A percentile compares a stretch with the other conserved stretches of the same genome.
These are phyloP conservation scores for Thyatira batis DNA, from an alignment of 2,888 invertebrate genomes.

Conservation along the genomic window DNA sequence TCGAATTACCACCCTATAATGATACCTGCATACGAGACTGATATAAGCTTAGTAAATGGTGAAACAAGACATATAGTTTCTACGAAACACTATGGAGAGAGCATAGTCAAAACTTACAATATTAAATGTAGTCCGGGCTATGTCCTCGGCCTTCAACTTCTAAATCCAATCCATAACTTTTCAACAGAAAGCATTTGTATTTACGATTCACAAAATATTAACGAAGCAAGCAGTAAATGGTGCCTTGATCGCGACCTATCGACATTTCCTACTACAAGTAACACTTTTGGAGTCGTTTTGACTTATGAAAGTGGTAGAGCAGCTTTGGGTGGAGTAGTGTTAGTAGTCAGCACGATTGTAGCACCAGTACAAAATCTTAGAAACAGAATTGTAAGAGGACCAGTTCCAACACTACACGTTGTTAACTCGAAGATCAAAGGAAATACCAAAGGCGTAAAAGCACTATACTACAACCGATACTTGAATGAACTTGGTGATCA, in stretches of 20 bases:
- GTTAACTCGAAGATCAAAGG: slow-evolving; percentile 88
- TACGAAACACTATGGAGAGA: slow-evolving; percentile 83
- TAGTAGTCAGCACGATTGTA: slow-evolving; percentile 88
- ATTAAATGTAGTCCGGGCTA: slow-evolving; percentile 90
- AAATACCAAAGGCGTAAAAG: slow-evolving; percentile 91
- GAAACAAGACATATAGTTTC: slow-evolving; percentile 92
- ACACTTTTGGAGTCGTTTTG: slow-evolving; percentile 89
- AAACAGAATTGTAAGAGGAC: slow-evolving; percentile 89
- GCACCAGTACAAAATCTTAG: slow-evolving; percentile 88
- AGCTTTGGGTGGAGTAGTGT: slow-evolving; percentile 91
- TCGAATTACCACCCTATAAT: slow-evolving; percentile 88
- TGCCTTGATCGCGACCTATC: slow-evolving; percentile 91
- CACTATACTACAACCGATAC: slow-evolving; percentile 94
- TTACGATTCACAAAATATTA: slow-evolving; percentile 87
- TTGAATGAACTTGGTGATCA: slow-evolving; percentile 93
- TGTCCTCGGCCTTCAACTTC: slow-evolving; percentile 93
- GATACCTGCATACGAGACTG: slow-evolving; percentile 85
- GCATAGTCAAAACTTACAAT: slow-evolving; percentile 81
- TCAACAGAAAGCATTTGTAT: slow-evolving; percentile 92
- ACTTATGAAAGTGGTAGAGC: slow-evolving; percentile 90
- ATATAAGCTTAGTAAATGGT: slow-evolving; percentile 85
- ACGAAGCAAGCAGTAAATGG: slow-evolving; percentile 87
- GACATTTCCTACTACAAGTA: slow-evolving; percentile 94
- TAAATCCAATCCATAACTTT: slow-evolving; percentile 94
- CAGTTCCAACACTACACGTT: slow-evolving; percentile 89